These are phyloP conservation scores for Plagodis dolabraria DNA, from an alignment of 2,888 invertebrate genomes.

Conservation along the genomic window DNA sequence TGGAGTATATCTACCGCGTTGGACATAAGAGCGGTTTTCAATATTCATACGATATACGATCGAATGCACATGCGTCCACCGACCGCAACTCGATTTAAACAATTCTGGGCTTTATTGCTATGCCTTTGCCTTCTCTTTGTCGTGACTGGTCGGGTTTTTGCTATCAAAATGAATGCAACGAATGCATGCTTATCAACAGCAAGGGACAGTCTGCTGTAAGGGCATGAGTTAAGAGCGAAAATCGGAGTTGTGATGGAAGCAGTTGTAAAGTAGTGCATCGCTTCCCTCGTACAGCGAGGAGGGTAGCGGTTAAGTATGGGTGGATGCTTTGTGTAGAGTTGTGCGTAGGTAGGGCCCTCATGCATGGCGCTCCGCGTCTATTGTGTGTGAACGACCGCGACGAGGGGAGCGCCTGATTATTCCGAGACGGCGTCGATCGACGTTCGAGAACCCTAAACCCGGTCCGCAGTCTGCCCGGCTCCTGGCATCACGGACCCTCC, in stretches of 20 bases:
- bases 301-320: constrained; percentile 72
- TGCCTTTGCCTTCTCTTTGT: constrained; percentile 56
- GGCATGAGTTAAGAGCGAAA: constrained; percentile 17
- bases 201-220: constrained; percentile 24
- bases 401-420: constrained; percentile 81
- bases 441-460: constrained; percentile 74
- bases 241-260: constrained; percentile 28
- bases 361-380: constrained; percentile 69
- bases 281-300: constrained; percentile 60
- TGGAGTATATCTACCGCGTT: constrained; percentile 66
- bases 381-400: constrained; percentile 82
- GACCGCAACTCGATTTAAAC: constrained; percentile 43
- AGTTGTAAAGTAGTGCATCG: constrained; percentile 56
- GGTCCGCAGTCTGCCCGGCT: constrained; percentile 41
- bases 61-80: constrained; percentile 72
- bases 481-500: constrained; percentile 48
- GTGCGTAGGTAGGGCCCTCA: constrained; percentile 77
- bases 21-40: constrained; percentile 78
- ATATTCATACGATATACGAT: constrained; percentile 70
- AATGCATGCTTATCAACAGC: constrained; percentile 44
- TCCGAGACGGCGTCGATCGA: constrained; percentile 72
- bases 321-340: constrained; percentile 74
- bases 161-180: constrained; percentile 59
- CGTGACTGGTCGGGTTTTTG: constrained; percentile 43
- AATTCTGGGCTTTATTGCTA: constrained; percentile 65